Conservation (phyloP, 2,888 invertebrate genomes). For the Nemapogon koenigi region DNA sequence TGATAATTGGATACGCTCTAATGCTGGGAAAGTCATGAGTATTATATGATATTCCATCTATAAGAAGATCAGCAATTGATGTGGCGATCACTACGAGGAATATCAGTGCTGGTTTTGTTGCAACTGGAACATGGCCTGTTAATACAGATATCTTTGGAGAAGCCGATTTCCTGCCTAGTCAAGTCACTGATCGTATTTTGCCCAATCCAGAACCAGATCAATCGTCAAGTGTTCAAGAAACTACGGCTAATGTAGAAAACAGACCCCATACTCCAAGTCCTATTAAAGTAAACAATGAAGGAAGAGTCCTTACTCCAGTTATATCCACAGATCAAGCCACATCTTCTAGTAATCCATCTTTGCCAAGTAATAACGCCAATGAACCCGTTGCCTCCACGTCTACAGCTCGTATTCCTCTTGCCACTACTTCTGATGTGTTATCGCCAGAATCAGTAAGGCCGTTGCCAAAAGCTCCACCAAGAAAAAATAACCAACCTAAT, state of each 20-base stretch:
- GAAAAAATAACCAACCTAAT: conserved; percentile 20
- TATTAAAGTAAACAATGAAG: conserved; percentile 3
- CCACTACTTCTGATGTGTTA: background rate
- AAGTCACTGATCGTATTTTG: conserved; percentile 1
- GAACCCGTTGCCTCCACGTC: conserved; percentile 7
- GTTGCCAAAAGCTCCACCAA: conserved; percentile 17
- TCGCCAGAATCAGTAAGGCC: conserved; percentile 3
- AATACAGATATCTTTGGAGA: conserved; percentile 5
- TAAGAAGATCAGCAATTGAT: conserved; percentile 1
- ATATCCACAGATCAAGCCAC: background rate
- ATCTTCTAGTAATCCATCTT: background rate
- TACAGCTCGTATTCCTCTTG: conserved; percentile 3
- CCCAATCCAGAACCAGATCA: conserved; percentile 2
- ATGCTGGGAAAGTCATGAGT: conserved; percentile 22
- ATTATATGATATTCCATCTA: conserved; percentile 20
- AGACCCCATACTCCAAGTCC: conserved; percentile 1
- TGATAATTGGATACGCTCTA: conserved; percentile 23
- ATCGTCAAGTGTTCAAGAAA: conserved; percentile 1
- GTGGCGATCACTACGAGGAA: conserved; percentile 5
- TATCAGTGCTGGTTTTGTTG: conserved; percentile 2
- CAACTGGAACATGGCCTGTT: conserved; percentile 5
- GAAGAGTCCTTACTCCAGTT: background rate
- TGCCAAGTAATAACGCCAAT: conserved; percentile 3
- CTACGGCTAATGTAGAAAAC: background rate
- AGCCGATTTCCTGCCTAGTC: conserved; percentile 2